phyloP scores from a whole-genome alignment of 2,888 invertebrate species.

The Drepanosiphum platanoidis region DNA sequence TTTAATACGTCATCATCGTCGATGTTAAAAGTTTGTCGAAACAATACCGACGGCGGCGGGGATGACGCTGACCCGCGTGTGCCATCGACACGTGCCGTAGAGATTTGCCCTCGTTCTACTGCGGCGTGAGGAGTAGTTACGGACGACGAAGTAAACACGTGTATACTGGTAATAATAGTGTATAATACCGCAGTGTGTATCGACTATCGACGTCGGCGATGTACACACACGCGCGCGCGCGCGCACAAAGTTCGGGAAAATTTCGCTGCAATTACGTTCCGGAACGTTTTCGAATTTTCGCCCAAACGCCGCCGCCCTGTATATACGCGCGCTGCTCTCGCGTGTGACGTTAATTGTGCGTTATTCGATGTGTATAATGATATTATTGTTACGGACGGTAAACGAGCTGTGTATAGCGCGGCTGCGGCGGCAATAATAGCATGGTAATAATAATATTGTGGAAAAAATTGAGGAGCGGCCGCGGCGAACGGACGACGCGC shows the following conservation, averaged over 20 bases:
- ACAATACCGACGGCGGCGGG: neutral
- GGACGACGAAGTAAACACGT: neutral
- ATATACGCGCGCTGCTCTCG: neutral
- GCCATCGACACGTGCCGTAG: neutral
- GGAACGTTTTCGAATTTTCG: neutral
- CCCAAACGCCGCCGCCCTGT: too few relatives aligned
- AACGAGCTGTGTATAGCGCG: neutral
- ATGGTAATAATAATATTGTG: conserved; percentile 10
- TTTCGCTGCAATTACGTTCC: too few relatives aligned
- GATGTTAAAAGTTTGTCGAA: too few relatives aligned
- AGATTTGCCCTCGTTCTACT: neutral
- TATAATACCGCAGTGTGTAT: neutral
- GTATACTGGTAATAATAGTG: neutral
- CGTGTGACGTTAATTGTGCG: neutral
- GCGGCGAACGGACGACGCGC: neutral
- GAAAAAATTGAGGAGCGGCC: conserved; percentile 34
- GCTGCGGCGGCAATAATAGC: neutral
- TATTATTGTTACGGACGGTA: neutral
- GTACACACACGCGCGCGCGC: neutral
- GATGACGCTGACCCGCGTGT: neutral
- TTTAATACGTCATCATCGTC: neutral
- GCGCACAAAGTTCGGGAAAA: neutral
- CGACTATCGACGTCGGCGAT: neutral
- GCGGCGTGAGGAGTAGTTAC: neutral
- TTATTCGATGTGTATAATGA: too few relatives aligned